phyloP scores from a whole-genome alignment of 2,797 vertebrate species.

The Parauchenoglanis punctatus region DNA sequence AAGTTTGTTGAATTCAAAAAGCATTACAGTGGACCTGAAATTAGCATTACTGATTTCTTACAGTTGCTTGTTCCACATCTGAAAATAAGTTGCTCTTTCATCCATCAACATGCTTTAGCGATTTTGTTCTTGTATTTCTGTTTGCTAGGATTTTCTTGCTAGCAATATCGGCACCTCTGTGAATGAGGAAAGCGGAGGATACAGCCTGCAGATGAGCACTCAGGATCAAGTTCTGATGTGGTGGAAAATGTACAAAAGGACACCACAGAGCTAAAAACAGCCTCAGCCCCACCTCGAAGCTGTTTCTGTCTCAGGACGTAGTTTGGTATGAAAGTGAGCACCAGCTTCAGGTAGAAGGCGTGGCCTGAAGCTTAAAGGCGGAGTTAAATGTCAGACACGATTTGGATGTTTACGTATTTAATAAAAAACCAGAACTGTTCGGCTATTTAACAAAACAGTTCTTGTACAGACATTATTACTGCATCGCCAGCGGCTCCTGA shows the following conservation, averaged over 20 bases:
- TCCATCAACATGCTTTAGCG: neutral
- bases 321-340: neutral
- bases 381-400: neutral
- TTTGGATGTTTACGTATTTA: neutral
- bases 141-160: neutral
- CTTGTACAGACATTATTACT: neutral
- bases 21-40: too few species aligned
- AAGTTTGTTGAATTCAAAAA: neutral
- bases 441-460: neutral
- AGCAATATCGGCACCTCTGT: neutral
- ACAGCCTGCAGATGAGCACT: neutral
- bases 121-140: neutral
- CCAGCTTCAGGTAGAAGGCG: neutral
- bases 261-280: neutral
- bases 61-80: neutral
- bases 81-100: neutral
- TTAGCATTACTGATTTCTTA: neutral
- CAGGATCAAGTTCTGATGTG: neutral
- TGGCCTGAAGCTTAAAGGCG: neutral
- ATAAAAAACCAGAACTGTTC: neutral
- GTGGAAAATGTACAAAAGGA: neutral
- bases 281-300: neutral
- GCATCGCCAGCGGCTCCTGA: neutral
- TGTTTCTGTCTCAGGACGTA: neutral
- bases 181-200: neutral